Percentiles rank a stretch among this genome's conserved stretches.
phyloP scores from a whole-genome alignment of 2,888 invertebrate genomes.

The Gonocerus acuteangulatus region DNA sequence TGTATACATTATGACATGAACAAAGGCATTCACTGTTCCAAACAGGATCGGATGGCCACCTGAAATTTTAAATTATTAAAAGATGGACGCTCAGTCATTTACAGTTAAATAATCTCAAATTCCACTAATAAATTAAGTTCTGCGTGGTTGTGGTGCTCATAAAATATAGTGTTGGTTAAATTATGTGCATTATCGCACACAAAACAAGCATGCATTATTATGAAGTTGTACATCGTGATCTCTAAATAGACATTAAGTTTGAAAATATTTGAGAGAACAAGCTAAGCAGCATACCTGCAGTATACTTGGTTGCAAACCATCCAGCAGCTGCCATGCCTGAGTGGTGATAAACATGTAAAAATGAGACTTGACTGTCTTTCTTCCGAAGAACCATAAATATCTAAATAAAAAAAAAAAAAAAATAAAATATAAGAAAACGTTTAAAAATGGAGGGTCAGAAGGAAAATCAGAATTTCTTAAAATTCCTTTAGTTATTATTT shows the following conservation, averaged over 20 bases:
- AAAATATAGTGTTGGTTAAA: background rate
- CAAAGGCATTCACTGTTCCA: constrained; percentile 47
- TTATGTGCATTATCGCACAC: no score
- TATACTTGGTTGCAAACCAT: constrained; percentile 16
- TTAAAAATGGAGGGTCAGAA: background rate
- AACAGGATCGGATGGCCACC: constrained; percentile 50
- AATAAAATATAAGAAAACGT: no score
- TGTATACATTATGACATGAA: constrained; percentile 50
- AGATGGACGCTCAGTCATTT: background rate
- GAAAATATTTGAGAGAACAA: no score
- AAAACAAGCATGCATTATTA: no score
- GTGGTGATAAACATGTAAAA: constrained; percentile 35
- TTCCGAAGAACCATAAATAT: constrained; percentile 36
- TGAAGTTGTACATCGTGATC: no score
- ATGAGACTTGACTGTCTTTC: constrained; percentile 31
- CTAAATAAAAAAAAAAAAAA: constrained; percentile 7
- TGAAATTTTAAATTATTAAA: constrained; percentile 39
- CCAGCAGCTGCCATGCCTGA: constrained; percentile 30
- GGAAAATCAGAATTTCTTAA: no score
- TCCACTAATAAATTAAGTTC: background rate
- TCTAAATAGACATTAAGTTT: no score
- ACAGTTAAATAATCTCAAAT: background rate
- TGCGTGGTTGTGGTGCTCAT: background rate
- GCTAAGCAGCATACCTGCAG: no score
- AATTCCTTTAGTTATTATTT: background rate